These are phyloP conservation scores for Archilochus colubris DNA, from an alignment of 2,113 vertebrate genomes.

Conservation along the genomic window DNA sequence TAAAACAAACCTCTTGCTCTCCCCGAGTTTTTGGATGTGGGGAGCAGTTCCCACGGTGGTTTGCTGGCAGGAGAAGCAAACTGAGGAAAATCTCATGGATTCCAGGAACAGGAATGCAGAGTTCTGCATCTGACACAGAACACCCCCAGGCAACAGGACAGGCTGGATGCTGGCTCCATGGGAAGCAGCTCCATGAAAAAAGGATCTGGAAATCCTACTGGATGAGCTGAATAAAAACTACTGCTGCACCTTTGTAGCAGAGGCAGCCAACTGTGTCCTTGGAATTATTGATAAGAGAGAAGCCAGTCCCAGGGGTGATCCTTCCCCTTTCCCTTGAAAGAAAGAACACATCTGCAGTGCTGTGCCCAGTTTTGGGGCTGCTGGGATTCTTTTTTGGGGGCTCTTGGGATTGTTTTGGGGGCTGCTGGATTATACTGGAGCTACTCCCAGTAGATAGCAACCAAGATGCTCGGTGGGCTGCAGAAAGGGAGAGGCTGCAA, in stretches of 20 bases:
- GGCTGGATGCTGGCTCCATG: background rate
- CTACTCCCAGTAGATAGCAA: background rate
- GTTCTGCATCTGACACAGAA: too few species aligned
- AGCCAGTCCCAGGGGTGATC: background rate
- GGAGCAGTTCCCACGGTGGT: too few species aligned
- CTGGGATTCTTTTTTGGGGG: background rate
- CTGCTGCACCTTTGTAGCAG: background rate
- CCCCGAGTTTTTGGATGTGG: too few species aligned
- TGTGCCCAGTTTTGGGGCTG: background rate
- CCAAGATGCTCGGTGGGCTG: background rate
- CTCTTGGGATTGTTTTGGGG: background rate
- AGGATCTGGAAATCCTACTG: background rate
- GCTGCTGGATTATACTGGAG: too few species aligned
- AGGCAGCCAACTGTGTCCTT: background rate
- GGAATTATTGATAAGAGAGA: background rate
- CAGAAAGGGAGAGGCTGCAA: background rate
- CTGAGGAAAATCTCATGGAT: too few species aligned
- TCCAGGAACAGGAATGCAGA: too few species aligned
- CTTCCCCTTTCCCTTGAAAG: background rate
- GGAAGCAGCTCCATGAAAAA: background rate
- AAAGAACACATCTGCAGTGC: background rate
- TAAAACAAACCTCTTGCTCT: too few species aligned
- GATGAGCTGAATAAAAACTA: background rate
- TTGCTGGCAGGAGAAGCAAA: too few species aligned
- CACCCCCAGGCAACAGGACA: too few species aligned